Evolutionary conservation across 2,113 vertebrate species (phyloP).

Genomic region (Lepus timidus): DNA sequence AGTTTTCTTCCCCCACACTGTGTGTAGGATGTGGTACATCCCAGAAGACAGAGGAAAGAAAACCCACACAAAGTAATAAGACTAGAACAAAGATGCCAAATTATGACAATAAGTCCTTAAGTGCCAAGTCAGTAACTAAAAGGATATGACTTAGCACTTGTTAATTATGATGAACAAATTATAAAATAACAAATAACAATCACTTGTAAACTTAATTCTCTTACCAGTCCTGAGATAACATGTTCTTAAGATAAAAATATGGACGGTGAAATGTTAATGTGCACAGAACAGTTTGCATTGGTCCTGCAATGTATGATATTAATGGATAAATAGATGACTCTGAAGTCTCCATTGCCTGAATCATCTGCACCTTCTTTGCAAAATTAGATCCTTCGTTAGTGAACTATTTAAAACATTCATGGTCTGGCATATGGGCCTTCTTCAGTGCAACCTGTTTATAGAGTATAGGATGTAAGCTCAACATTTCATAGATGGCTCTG

Average conservation of each 20-base stretch:
- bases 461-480: neutral
- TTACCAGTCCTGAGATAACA: neutral
- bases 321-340: neutral
- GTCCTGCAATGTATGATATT: neutral
- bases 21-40: neutral
- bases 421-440: neutral
- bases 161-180: neutral
- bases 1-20: slow-evolving; percentile 10
- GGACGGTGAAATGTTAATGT: neutral
- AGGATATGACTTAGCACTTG: neutral
- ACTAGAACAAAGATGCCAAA: neutral
- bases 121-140: slow-evolving; percentile 4
- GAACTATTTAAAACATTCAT: neutral
- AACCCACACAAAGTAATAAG: neutral
- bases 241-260: neutral
- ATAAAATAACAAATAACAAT: slow-evolving; percentile 50
- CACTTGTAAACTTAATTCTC: slow-evolving; percentile 7
- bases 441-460: neutral
- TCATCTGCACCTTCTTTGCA: neutral
- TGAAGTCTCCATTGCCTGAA: neutral
- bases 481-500: neutral
- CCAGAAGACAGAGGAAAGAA: slow-evolving; percentile 48
- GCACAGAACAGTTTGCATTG: too few relatives aligned
- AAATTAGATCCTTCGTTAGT: neutral
- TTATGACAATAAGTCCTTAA: neutral